These are phyloP conservation scores for Typhlichthys eigenmanni DNA, from an alignment of 2,797 vertebrate species.

Conservation along the genomic window DNA sequence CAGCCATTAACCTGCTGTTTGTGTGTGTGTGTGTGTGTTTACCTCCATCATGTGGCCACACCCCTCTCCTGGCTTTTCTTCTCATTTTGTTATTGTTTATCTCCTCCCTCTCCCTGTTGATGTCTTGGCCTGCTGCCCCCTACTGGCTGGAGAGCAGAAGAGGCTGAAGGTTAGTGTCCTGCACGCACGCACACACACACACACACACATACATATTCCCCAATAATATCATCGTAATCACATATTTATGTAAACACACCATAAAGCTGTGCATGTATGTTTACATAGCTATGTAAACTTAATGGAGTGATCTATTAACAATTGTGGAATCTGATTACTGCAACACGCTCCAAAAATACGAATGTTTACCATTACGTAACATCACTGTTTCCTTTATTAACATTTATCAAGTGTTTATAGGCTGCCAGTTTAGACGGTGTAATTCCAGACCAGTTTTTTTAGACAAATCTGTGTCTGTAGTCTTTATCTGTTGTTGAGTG, in stretches of 20 bases:
- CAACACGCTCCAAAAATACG: too few species aligned
- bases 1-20: conserved; percentile 19
- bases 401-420: not conserved
- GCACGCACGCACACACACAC: too few species aligned
- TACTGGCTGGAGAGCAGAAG: conserved; percentile 78
- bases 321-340: not conserved
- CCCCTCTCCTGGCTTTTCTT: too few species aligned
- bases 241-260: too few species aligned
- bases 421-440: too few species aligned
- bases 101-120: not conserved
- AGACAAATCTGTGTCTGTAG: too few species aligned
- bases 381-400: not conserved
- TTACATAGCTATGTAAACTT: too few species aligned
- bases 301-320: not conserved
- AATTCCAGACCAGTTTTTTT: too few species aligned
- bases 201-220: not conserved
- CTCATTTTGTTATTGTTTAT: conserved; percentile 14
- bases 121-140: conserved; percentile 14
- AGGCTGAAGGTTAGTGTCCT: conserved; percentile 75
- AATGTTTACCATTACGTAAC: not conserved
- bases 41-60: conserved; percentile 13
- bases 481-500: too few species aligned
- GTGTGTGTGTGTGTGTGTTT: conserved; percentile 31
- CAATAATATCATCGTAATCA: too few species aligned
- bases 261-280: too few species aligned